A percentile compares a stretch with the other conserved stretches of the same genome.
phyloP scores from a whole-genome alignment of 2,888 invertebrate genomes.

The Cenopis cana region DNA sequence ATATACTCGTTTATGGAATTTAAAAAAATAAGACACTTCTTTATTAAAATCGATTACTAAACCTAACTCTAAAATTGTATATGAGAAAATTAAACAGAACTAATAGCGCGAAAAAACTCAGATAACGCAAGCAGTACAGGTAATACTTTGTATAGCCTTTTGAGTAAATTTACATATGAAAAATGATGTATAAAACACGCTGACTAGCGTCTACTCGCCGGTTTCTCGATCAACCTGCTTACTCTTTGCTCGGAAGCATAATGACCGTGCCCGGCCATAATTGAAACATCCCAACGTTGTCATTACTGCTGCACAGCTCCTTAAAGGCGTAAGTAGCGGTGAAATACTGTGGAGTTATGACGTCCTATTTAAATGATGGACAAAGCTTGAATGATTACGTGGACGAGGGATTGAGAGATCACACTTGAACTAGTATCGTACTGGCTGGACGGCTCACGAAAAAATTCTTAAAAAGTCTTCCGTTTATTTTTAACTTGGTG shows the following conservation, averaged over 20 bases:
- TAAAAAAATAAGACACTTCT: background rate
- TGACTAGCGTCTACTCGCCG: background rate
- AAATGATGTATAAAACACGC: background rate
- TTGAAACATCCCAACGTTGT: constrained; percentile 32
- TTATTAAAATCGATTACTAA: background rate
- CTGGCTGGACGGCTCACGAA: background rate
- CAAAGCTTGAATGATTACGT: constrained; percentile 11
- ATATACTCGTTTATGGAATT: too few species aligned
- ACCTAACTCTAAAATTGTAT: too few species aligned
- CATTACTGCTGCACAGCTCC: background rate
- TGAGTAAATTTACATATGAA: background rate
- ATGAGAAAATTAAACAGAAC: too few species aligned
- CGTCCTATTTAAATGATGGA: background rate
- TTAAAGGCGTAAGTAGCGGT: background rate
- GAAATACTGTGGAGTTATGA: background rate
- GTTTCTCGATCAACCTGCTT: background rate
- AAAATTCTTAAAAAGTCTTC: too few species aligned
- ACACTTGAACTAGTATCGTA: background rate
- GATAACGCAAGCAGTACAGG: too few species aligned
- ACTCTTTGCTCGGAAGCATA: constrained; percentile 29
- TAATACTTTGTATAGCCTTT: background rate
- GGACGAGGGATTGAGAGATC: constrained; percentile 14
- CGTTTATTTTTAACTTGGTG: too few species aligned
- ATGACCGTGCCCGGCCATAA: constrained; percentile 21
- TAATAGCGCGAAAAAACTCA: too few species aligned